Conservation (phyloP, 2,888 invertebrate species). For the Alcis repandata region DNA sequence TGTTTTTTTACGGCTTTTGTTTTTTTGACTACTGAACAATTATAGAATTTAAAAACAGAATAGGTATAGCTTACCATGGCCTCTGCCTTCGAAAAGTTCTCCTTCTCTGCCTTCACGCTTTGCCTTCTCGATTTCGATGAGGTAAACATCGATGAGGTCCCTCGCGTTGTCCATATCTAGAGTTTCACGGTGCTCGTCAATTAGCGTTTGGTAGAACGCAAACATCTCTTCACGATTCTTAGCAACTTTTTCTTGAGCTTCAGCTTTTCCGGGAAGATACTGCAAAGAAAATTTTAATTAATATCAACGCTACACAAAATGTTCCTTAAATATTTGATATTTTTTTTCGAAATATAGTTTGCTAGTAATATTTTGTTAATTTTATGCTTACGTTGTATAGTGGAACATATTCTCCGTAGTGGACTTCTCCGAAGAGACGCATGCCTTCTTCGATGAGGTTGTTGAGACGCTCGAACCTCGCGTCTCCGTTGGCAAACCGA, state of each 20-base stretch:
- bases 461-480: conserved; percentile 92
- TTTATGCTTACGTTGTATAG: conserved; percentile 86
- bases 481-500: conserved; percentile 92
- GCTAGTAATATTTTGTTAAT: background rate
- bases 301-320: too few relatives aligned
- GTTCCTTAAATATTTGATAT: too few relatives aligned
- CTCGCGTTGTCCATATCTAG: conserved; percentile 92
- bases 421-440: conserved; percentile 93
- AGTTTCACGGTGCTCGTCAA: conserved; percentile 92
- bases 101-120: conserved; percentile 91
- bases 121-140: conserved; percentile 94
- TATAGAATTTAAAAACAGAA: background rate
- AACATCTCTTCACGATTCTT: conserved; percentile 95
- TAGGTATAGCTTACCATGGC: conserved; percentile 91
- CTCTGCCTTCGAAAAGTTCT: conserved; percentile 93
- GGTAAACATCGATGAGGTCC: conserved; percentile 95
- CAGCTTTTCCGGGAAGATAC: conserved; percentile 88
- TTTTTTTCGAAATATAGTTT: background rate
- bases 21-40: background rate
- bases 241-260: conserved; percentile 87
- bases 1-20: background rate
- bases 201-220: conserved; percentile 93
- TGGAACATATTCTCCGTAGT: conserved; percentile 94
- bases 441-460: conserved; percentile 96
- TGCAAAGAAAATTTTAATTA: conserved; percentile 58